phyloP scores from a whole-genome alignment of 1,140 invertebrate genomes.

The Monomorium pharaonis region DNA sequence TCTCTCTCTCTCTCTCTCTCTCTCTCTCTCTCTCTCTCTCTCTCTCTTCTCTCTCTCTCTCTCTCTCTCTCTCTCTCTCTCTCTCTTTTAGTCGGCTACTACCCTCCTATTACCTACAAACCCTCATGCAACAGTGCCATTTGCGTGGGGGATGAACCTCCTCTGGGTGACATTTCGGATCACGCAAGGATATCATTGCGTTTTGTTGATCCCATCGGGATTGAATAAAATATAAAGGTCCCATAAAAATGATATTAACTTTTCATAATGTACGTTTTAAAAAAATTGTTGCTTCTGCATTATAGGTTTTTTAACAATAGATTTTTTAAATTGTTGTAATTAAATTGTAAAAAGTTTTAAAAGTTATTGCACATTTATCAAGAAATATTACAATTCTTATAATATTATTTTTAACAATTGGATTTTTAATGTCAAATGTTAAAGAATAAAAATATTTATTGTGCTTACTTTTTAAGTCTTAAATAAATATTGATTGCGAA shows the following conservation, averaged over 20 bases:
- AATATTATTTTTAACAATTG: not conserved
- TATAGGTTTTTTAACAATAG: not conserved
- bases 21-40: too few relatives aligned
- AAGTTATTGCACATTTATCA: not conserved
- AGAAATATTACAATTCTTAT: not conserved
- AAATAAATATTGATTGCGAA: not conserved
- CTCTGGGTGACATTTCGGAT: conserved; percentile 32
- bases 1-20: not conserved
- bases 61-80: not conserved
- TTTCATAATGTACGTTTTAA: not conserved
- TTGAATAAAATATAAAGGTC: conserved; percentile 7
- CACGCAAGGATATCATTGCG: conserved; percentile 9
- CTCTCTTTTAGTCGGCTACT: conserved; percentile 29
- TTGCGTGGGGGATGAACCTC: conserved; percentile 30
- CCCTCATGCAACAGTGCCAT: conserved; percentile 33
- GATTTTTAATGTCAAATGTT: not conserved
- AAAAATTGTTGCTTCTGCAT: not conserved
- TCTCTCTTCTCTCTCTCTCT: conserved; percentile 22
- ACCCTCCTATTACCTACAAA: conserved; percentile 64
- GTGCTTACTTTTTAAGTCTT: not conserved
- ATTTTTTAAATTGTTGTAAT: not conserved
- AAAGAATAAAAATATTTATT: not conserved
- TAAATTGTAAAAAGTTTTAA: not conserved
- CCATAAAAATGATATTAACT: not conserved
- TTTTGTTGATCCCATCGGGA: not conserved